Conservation (phyloP, 2,113 vertebrate species). For the Heptranchias perlo region DNA sequence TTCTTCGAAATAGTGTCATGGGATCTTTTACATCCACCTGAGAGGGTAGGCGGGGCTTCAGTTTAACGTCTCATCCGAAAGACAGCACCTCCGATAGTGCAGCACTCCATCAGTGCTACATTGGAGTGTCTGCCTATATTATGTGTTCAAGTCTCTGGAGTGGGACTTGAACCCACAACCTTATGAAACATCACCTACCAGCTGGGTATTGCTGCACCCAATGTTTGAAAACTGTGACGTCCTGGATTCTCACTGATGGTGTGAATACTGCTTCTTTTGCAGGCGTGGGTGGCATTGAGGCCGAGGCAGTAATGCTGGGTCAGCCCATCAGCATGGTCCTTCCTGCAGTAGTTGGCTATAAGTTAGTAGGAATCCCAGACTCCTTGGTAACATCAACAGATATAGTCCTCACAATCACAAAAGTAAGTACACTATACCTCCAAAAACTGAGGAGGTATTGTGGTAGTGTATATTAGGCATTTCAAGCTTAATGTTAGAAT, state of each 20-base stretch:
- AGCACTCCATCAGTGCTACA: too few relatives aligned
- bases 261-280: background rate
- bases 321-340: slow-evolving; percentile 97
- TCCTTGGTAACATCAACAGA: slow-evolving; percentile 89
- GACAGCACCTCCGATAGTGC: too few relatives aligned
- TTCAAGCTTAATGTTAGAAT: background rate
- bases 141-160: background rate
- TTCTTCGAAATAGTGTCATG: too few relatives aligned
- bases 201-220: too few relatives aligned
- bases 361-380: slow-evolving; percentile 67
- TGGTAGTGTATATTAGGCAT: background rate
- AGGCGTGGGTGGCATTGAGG: slow-evolving; percentile 97
- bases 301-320: slow-evolving; percentile 97
- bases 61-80: too few relatives aligned
- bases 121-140: background rate
- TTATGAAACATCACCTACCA: background rate
- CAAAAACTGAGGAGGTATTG: background rate
- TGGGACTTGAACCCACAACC: background rate
- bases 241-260: background rate
- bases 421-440: slow-evolving; percentile 61
- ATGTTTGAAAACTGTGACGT: too few relatives aligned
- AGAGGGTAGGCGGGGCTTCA: too few relatives aligned
- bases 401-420: slow-evolving; percentile 93
- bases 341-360: slow-evolving; percentile 90
- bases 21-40: too few relatives aligned